Evolutionary conservation across 2,797 vertebrate genomes (phyloP).

Genomic region (Macropodus opercularis): DNA sequence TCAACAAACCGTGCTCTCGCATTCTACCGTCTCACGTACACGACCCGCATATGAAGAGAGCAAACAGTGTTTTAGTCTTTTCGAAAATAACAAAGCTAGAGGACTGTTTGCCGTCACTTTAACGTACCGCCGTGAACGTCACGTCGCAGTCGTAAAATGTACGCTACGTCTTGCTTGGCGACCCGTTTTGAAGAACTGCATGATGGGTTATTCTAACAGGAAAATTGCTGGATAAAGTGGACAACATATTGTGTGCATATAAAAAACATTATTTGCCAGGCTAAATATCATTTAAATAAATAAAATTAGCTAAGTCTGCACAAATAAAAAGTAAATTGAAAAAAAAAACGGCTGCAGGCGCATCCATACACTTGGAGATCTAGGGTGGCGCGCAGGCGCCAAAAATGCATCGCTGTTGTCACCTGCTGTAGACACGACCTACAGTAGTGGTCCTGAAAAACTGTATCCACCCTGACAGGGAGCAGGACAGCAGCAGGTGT

Average conservation of each 20-base stretch:
- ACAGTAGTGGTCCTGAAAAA: constrained; percentile 33
- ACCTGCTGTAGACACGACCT: constrained; percentile 65
- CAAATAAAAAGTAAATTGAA: background rate
- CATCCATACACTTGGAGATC: background rate
- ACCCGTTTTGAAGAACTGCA: background rate
- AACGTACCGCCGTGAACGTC: constrained; percentile 23
- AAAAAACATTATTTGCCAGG: fast-evolving
- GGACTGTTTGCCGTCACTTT: constrained; percentile 29
- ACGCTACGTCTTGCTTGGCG: constrained; percentile 34
- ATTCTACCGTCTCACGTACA: background rate
- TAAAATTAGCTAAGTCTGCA: background rate
- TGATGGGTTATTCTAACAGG: background rate
- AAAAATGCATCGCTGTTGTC: constrained; percentile 14
- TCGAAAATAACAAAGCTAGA: background rate
- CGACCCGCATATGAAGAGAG: background rate
- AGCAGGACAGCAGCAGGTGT: constrained; percentile 24
- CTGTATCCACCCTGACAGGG: constrained; percentile 7
- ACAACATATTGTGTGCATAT: too few relatives aligned
- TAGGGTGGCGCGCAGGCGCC: constrained; percentile 55
- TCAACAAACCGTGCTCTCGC: background rate
- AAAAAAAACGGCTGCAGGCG: background rate
- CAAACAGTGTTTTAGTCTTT: fast-evolving
- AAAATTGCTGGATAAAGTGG: fast-evolving
- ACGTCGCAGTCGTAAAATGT: constrained; percentile 31
- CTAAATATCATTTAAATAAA: fast-evolving